Base-by-base conservation (phyloP, 37 sponge, comb jelly and placozoan genomes). In the Halichondria panicea region DNA sequence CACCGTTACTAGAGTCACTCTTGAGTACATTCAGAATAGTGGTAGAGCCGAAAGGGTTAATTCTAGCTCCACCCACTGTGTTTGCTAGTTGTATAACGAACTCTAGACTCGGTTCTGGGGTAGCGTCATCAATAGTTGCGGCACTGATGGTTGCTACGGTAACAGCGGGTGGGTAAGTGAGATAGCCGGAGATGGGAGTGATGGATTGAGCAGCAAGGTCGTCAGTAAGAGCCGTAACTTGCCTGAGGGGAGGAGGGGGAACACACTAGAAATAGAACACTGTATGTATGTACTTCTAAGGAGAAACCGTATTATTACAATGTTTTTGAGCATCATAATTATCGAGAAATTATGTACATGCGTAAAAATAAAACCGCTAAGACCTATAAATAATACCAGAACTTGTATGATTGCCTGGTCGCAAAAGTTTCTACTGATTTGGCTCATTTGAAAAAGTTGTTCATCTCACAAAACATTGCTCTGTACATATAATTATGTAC, bases 1-100 rank as follows among this genome's bases (percentile, higher is more conserved):
- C 61, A 7, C 88, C 88, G 77, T 87, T 92, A 34, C 80, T 71
- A 35, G 45, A 63, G 64, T 92, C 87, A 78, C 91, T 86, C 81
- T 92, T 92, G 32, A 87, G 65, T 0, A 83, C 84, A 65, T 63
- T 90, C 1, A 81, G 56, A 54, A 24, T 45, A 13, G 86, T 72
- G 35, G 37, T 43, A 33, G 39, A 31, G 31, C 27, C 64, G 35
- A 21, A 19, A 0, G 65, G 19, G 39, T 57, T 22, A n/a, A 82
- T 76, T 43, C 77, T 55, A 40, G 81, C 79, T 41, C 78, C 81
- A 27, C 84, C 71, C 34, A 72, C 71, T 8, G 82, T 36, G 52
- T 54, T 67, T 13, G 50, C 61, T 34, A 92, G 76, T 43, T 4
- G 8, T 28, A 95, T 37, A 15, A 55, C 65, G 54, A 89, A 89